Conservation (phyloP, 2,888 invertebrate genomes). For the Cataglyphis albicans region DNA sequence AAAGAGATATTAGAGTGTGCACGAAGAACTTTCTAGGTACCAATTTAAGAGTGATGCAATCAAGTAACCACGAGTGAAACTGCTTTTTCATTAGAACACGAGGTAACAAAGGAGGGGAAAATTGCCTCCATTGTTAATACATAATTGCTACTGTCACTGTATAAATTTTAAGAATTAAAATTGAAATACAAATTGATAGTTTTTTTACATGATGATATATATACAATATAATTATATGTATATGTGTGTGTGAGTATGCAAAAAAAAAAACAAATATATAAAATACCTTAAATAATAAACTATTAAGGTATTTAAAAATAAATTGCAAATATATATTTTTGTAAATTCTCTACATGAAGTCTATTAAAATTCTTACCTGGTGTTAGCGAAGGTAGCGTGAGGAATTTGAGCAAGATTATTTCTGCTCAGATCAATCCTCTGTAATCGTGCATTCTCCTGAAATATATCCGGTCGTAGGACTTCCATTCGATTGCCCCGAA, state of each 20-base stretch:
- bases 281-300: not conserved
- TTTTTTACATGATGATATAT: not conserved
- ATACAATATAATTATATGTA: not conserved
- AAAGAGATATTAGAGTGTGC: conserved; percentile 77
- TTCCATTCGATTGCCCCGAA: conserved; percentile 92
- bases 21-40: conserved; percentile 81
- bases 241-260: not conserved
- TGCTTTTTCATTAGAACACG: conserved; percentile 72
- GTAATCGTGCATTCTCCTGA: conserved; percentile 89
- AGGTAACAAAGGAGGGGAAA: not conserved
- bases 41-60: conserved; percentile 81
- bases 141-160: not conserved
- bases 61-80: conserved; percentile 80
- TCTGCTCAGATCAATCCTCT: conserved; percentile 91
- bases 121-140: conserved; percentile 7
- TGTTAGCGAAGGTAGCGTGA: conserved; percentile 88
- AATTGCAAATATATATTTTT: conserved; percentile 11
- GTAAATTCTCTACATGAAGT: conserved; percentile 8
- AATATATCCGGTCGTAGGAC: conserved; percentile 90
- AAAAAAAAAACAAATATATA: not conserved
- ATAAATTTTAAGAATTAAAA: not conserved
- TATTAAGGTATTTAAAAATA: too few species aligned
- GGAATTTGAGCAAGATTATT: conserved; percentile 91
- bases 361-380: conserved; percentile 80
- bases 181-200: not conserved